Evolutionary conservation across 1,140 invertebrate species (phyloP).

Genomic region (Notospermus geniculatus): DNA sequence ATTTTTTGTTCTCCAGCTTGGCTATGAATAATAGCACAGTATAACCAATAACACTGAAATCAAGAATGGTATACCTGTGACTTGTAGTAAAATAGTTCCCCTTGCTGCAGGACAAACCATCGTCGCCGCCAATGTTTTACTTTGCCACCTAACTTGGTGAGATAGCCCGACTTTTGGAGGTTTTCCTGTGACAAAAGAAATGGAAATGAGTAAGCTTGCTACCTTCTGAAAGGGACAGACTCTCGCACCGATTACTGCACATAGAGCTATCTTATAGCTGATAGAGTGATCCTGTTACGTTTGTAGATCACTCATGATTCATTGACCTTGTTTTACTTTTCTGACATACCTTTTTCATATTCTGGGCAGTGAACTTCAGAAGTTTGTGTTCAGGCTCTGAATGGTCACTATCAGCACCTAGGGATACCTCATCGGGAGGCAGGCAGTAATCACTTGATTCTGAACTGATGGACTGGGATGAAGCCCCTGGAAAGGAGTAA

Average conservation of each 20-base stretch:
- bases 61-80: conserved; percentile 63
- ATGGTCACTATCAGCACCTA: conserved; percentile 41
- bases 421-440: conserved; percentile 74
- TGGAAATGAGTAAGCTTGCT: too few relatives aligned
- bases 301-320: too few relatives aligned
- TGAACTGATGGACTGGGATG: conserved; percentile 75
- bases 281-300: too few relatives aligned
- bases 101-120: conserved; percentile 92
- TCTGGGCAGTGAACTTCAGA: conserved; percentile 43
- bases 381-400: conserved; percentile 52
- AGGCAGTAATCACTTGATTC: conserved; percentile 95
- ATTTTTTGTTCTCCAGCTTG: too few relatives aligned
- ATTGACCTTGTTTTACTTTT: too few relatives aligned
- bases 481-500: conserved; percentile 44
- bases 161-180: conserved; percentile 85
- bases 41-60: too few relatives aligned
- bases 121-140: conserved; percentile 92
- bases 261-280: too few relatives aligned
- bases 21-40: too few relatives aligned
- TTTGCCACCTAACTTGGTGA: conserved; percentile 92
- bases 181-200: conserved; percentile 56
- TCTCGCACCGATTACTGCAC: too few relatives aligned
- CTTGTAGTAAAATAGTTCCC: conserved; percentile 87
- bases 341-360: conserved; percentile 49
- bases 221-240: too few relatives aligned